Conservation (phyloP, 37 sponge, comb jelly and placozoan genomes). For the Beroe forskalii region DNA sequence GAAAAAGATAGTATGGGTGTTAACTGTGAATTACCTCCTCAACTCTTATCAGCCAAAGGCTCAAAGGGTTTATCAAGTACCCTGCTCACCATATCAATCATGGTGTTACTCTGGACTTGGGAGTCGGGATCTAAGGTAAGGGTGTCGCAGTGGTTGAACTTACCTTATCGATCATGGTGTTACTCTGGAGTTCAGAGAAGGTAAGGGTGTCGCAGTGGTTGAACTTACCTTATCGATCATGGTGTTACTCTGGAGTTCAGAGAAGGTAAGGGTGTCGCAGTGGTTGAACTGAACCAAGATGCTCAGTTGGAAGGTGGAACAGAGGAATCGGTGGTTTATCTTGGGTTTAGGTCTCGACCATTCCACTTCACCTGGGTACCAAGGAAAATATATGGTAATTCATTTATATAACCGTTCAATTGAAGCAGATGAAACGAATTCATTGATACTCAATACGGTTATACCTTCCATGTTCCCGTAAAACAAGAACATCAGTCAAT, state of each 20-base stretch:
- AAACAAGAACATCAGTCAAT: no score
- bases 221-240: conserved; percentile 70
- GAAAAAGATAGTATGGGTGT: no score
- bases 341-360: conserved; percentile 46
- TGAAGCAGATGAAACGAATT: no score
- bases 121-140: conserved; percentile 69
- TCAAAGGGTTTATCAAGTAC: no score
- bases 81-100: conserved; percentile 70
- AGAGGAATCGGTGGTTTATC: conserved; percentile 27
- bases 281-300: conserved; percentile 86
- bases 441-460: no score
- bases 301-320: conserved; percentile 89
- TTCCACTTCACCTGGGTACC: conserved; percentile 53
- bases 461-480: no score
- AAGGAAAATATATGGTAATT: no score
- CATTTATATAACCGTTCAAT: no score
- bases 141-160: conserved; percentile 69
- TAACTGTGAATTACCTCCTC: no score
- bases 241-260: conserved; percentile 73
- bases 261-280: conserved; percentile 68
- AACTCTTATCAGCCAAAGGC: no score
- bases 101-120: conserved; percentile 72
- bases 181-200: conserved; percentile 69
- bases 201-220: conserved; percentile 65
- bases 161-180: conserved; percentile 64